Base-by-base conservation (phyloP, 2,888 invertebrate species). In the Mythimna loreyi region DNA sequence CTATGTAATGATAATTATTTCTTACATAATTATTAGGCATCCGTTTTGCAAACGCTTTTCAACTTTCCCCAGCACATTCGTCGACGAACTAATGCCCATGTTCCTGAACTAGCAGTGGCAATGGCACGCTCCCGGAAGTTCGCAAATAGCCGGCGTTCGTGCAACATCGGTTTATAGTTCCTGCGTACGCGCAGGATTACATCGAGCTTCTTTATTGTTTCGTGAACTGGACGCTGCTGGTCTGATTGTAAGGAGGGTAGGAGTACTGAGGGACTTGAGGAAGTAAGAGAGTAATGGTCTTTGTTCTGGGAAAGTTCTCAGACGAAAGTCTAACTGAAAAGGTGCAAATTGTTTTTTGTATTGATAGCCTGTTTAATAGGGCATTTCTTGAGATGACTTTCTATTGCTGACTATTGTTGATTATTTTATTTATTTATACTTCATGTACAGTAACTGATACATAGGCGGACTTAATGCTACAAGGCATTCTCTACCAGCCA, bases 131-230 rank as follows among this genome's bases (percentile, higher is more conserved):
- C 80, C 75, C 79, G 86, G 85, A 85, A 86, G 78, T 80, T 25
- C 79, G 84, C 81, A 86, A 86, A 85, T 85, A 85, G 84, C 70
- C 56, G 61, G 49, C 62, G 66, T 72, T 70, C 75, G 53, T 73
- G 68, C 68, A 62, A 67, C 49, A 36, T 45, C 45, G 21, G 63
- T 78, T 80, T 71, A 84, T 80, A 40, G 77, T 82, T 82, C 70
- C 82, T 59, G 73, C 56, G 70, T 58, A 53, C 25, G 69, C 62
- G 69, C 74, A 60, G 63, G 61, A 55, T 72, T 78, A 71, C 77
- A 52, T 47, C n/a, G 66, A 78, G 81, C 19, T 57, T 28, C 53
- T 78, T 77, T 47, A 76, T 68, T 63, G 72, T 77, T 71, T 71
- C 21, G 25, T 62, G 33, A 52, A 66, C 52, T 62, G 58, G 49